Base-by-base conservation (phyloP, 2,113 vertebrate species). In the Tapirus terrestris region DNA sequence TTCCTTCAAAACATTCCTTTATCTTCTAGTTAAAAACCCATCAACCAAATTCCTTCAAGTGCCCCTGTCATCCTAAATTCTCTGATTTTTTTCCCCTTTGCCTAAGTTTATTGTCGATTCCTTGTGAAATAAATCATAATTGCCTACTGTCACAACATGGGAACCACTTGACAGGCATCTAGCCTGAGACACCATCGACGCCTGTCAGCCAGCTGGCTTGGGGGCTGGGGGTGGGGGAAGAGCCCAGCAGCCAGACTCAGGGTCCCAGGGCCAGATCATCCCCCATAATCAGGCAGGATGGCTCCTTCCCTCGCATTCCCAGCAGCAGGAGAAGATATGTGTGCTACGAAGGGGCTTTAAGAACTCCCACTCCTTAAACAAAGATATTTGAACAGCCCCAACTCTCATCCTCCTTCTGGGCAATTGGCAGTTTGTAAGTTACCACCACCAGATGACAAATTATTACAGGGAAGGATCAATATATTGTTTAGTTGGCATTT, bases 361-460 rank as follows among this genome's bases (percentile, higher is more conserved):
- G 94, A 98, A 96, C 98, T 83, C 92, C 91, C 61, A 39, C 93
- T 97, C 93, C 93, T 96, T 97, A 89, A 97, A 94, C 96, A 98
- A 96, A 81, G 91, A 97, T 97, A 98, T 98, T 93, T 63, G 94
- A 98, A 95, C 95, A n/a, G 98, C 88, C 80, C 91, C 72, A 51
- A 65, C 90, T 81, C 96, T 94, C 63, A 27, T 13, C 94, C 91
- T 97, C 90, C 12, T 94, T 65, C 33, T 25, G 63, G 68, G 94
- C 96, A 84, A 90, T 39, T 96, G 33, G 98, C 93, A 79, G 85
- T 98, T 97, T 95, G 86, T 79, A 13, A 97, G 95, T 45, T 43
- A 80, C 95, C 63, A 86, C 81, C 86, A 83, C 70, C 79, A 96
- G 89, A 94, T 80, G 72, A 4, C 48, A 72, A 90, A 97, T 95